Evolutionary conservation across 2,888 invertebrate genomes (phyloP), one percentile per base, ranked within the genome.

Genomic region (Tolmerus cingulatus): DNA sequence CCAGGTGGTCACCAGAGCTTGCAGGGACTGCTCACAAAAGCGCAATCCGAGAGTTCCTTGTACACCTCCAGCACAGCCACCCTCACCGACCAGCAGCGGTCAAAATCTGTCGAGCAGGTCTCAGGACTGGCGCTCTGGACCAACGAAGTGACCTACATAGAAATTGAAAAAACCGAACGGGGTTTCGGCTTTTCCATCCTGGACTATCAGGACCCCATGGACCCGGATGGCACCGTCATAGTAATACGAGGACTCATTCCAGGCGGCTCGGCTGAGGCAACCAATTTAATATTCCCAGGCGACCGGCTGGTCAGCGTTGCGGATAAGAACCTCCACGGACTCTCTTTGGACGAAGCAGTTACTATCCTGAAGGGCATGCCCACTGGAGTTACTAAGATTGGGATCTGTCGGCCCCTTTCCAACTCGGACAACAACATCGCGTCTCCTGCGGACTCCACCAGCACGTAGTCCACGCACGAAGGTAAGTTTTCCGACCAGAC

Each of bases 101-200:
- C 98, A n/a, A 95, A 97, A 84, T 99, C 99, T 3, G 93, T 99
- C 89, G 99, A 99, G 94, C 98, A 98, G 89, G 95, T 98, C 77
- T 97, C 98, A 2, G 98, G 98, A 14, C 93, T 99, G 90, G 99
- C 99, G 66, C 97, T 99, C 95, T 99, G 99, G 99, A 97, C 97
- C 91, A 97, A 96, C 89, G 97, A 98, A 90, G 96, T 98, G 88
- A 97, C 98, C 90, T 96, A 97, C 90, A 96, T 99, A 89, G 96
- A 98, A 92, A 95, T 99, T 89, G 94, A 96, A 87, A 99, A 99
- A 94, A 97, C 97, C 89, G 98, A 98, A 91, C 95, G 97, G 90
- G 99, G 99, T 85, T 95, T 99, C 88, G 99, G 99, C 89, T 99
- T 99, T 94, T 98, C 98, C 90, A 98, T 99, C 91, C 94, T 99